Percentiles rank a stretch among this genome's conserved stretches.
These are phyloP conservation scores for Chloroclystis v-ata DNA, from an alignment of 2,888 invertebrate species.

Conservation along the genomic window DNA sequence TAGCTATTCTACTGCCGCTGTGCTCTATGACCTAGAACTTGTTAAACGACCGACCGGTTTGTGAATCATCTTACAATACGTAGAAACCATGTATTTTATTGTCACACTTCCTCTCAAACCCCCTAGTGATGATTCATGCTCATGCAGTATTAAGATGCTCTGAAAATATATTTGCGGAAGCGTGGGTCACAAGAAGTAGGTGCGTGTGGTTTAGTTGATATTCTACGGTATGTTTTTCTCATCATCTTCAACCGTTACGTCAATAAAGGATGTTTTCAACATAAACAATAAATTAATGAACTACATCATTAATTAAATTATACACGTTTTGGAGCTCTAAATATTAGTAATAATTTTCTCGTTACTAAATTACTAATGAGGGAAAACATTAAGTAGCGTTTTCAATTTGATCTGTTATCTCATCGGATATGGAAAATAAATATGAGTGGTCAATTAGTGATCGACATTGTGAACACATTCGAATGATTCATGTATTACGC, in stretches of 20 bases:
- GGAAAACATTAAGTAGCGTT: too few species aligned
- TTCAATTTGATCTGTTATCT: too few species aligned
- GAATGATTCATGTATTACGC: constrained; percentile 52
- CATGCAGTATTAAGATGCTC: neutral
- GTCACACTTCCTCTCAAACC: constrained; percentile 50
- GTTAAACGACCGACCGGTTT: constrained; percentile 39
- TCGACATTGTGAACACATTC: constrained; percentile 37
- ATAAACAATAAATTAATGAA: neutral
- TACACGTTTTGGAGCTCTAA: too few species aligned
- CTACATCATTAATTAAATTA: too few species aligned
- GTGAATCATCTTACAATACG: constrained; percentile 43
- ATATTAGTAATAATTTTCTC: too few species aligned
- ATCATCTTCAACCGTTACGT: too few species aligned
- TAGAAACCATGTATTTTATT: constrained; percentile 58
- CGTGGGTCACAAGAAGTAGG: constrained; percentile 1
- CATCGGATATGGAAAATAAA: constrained; percentile 40
- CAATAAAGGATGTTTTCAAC: neutral
- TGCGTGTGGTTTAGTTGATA: neutral
- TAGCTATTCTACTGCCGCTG: constrained; percentile 29
- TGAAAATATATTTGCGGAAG: neutral
- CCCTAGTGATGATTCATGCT: constrained; percentile 26
- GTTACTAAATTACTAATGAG: too few species aligned
- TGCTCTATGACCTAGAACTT: constrained; percentile 72
- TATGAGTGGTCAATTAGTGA: constrained; percentile 21
- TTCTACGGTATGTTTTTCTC: too few species aligned